Evolutionary conservation across 2,888 invertebrate species (phyloP), one percentile per base, ranked within the genome.

Genomic region (Cosmorhoe ocellata): DNA sequence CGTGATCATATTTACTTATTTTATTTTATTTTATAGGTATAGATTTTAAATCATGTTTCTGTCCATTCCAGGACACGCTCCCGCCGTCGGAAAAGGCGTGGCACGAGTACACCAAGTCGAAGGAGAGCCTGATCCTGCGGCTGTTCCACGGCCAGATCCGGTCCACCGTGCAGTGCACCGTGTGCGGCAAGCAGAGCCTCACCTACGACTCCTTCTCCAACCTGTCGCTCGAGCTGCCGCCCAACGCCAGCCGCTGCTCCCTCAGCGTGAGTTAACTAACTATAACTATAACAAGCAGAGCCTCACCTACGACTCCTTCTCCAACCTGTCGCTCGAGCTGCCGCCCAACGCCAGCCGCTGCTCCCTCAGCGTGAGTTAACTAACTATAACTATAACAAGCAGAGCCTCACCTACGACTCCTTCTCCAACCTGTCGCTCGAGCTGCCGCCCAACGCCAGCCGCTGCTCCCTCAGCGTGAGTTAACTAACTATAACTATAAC

Each of bases 131-230:
- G 36, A 93, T 97, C 51, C 91, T 94, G 61, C 92, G 94, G 57
- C 89, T 96, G 66, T 98, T 98, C 85, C 95, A 96, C 89, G 97
- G 97, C 0, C 96, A 96, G 87, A 93, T 96, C 63, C 93, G 93
- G 69, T 97, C 97, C 9, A 95, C 95, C 0, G 93, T 97, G 1
- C 92, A 91, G 44, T 98, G 98, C 79, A 84, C 91, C 1, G 91
- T 90, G 5, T 98, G 98, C 81, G 83, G 86, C 50, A 93, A 94
- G 69, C 92, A 93, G 69, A 97, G 96, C 42, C 93, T 94, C 54
- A 97, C 95, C 0, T 97, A 96, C 79, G 97, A 98, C 78, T 94
- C 95, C 9, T 97, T 97, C 83, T 96, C 95, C 68, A 96, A 95
- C 83, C 90, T 98, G 37, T 95, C 96, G 11, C 87, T 97, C 41